These are phyloP conservation scores for Prionace glauca DNA, from an alignment of 2,797 vertebrate genomes.

Conservation along the genomic window DNA sequence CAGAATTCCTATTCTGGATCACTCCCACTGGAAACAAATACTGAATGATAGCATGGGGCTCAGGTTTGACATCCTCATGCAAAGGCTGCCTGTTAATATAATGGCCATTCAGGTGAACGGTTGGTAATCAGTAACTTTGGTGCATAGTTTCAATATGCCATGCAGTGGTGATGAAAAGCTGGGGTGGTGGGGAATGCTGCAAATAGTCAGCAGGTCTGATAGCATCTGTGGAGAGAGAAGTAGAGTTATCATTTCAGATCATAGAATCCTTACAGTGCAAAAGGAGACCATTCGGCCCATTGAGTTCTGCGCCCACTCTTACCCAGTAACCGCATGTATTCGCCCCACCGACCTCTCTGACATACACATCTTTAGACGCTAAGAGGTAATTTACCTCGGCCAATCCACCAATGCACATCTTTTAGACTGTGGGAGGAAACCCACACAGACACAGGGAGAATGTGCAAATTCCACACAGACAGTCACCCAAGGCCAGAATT, in stretches of 20 bases:
- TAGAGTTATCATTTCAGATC: neutral
- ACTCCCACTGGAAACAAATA: neutral
- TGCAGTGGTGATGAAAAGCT: neutral
- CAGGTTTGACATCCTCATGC: neutral
- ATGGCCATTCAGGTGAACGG: neutral
- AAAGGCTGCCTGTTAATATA: neutral
- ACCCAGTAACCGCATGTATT: no score
- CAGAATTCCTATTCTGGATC: neutral
- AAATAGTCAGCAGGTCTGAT: neutral
- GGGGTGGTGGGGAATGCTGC: neutral
- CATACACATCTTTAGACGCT: no score
- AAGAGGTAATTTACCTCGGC: no score
- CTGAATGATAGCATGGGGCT: neutral
- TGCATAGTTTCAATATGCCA: neutral
- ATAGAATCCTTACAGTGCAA: no score
- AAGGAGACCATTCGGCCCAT: no score
- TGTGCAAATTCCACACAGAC: no score
- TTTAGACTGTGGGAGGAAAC: no score
- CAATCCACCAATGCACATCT: no score
- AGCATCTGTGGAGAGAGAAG: neutral
- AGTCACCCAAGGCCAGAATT: no score
- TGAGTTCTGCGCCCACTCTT: no score
- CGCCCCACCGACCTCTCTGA: no score
- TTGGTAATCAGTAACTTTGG: neutral
- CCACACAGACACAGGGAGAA: no score